Conservation (phyloP, 2,888 invertebrate genomes). For the Xanthostigma xanthostigma region DNA sequence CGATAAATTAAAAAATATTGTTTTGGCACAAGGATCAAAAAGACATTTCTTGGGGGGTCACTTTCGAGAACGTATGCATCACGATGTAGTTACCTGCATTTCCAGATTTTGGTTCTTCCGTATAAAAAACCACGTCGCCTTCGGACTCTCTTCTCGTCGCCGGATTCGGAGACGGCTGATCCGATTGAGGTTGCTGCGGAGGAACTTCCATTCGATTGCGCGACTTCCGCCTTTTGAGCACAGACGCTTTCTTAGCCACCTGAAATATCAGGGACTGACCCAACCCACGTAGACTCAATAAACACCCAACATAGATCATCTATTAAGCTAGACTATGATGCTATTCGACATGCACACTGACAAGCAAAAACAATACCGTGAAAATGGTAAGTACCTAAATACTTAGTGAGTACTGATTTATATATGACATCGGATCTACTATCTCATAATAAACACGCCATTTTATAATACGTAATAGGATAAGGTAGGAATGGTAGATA, state of each 20-base stretch:
- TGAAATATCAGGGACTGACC: conserved; percentile 55
- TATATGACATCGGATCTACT: too few species aligned
- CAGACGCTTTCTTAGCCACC: conserved; percentile 60
- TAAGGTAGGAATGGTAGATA: too few species aligned
- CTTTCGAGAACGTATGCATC: too few species aligned
- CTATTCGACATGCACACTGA: too few species aligned
- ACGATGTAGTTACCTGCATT: too few species aligned
- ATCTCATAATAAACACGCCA: too few species aligned
- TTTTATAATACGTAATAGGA: too few species aligned
- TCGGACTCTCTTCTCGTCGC: conserved; percentile 36
- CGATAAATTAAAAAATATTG: too few species aligned
- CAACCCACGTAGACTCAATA: conserved; percentile 28
- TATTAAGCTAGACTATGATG: conserved; percentile 6
- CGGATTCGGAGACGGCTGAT: conserved; percentile 13
- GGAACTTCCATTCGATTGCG: conserved; percentile 45
- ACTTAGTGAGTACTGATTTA: too few species aligned
- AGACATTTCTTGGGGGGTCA: too few species aligned
- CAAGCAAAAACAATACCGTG: conserved; percentile 8
- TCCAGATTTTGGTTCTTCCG: conserved; percentile 45
- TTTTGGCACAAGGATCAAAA: too few species aligned
- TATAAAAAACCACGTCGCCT: conserved; percentile 47
- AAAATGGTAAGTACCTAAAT: neutral
- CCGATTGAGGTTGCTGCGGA: conserved; percentile 11
- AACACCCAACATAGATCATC: conserved; percentile 28
- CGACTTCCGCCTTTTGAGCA: conserved; percentile 53